A percentile compares a stretch with the other conserved stretches of the same genome.
phyloP scores from a whole-genome alignment of 2,797 vertebrate species.

The Cichlasoma orientale region DNA sequence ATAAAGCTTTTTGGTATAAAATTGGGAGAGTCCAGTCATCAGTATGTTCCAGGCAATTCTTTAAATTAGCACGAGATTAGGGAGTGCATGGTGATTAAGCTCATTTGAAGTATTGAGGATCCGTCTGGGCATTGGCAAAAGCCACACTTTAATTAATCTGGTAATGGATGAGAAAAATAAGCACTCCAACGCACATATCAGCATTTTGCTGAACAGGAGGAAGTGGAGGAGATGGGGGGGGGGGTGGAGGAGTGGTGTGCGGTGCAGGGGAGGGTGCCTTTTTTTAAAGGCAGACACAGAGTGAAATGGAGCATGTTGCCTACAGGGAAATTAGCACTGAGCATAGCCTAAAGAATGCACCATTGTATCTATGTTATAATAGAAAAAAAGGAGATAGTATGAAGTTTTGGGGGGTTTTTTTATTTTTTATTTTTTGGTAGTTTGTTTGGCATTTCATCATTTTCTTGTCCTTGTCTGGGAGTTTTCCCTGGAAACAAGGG shows the following conservation, averaged over 20 bases:
- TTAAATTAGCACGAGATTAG: constrained; percentile 84
- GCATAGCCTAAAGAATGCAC: constrained; percentile 78
- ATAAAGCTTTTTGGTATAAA: constrained; percentile 71
- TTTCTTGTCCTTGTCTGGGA: constrained; percentile 58
- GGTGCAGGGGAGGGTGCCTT: constrained; percentile 23
- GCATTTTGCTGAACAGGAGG: constrained; percentile 78
- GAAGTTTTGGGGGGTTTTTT: constrained; percentile 6
- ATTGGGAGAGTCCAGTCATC: constrained; percentile 77
- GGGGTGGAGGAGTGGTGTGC: constrained; percentile 5
- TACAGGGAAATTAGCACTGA: constrained; percentile 82
- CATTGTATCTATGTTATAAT: constrained; percentile 76
- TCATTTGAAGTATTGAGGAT: constrained; percentile 84
- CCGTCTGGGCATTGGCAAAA: constrained; percentile 83
- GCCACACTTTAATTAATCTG: constrained; percentile 85
- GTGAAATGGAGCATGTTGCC: constrained; percentile 81
- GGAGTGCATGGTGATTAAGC: constrained; percentile 83
- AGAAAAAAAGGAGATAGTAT: constrained; percentile 64
- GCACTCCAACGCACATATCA: constrained; percentile 82
- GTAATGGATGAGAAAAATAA: constrained; percentile 83
- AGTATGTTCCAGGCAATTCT: constrained; percentile 78
- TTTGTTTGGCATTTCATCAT: constrained; percentile 53
- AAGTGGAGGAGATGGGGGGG: constrained; percentile 56
- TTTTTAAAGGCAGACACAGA: constrained; percentile 76
- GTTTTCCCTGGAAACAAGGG: constrained; percentile 66
- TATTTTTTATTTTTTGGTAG: background rate